A percentile compares a stretch with the other conserved stretches of the same genome.
These are phyloP conservation scores for Temnothorax longispinosus DNA, from an alignment of 1,140 invertebrate species.

Conservation along the genomic window DNA sequence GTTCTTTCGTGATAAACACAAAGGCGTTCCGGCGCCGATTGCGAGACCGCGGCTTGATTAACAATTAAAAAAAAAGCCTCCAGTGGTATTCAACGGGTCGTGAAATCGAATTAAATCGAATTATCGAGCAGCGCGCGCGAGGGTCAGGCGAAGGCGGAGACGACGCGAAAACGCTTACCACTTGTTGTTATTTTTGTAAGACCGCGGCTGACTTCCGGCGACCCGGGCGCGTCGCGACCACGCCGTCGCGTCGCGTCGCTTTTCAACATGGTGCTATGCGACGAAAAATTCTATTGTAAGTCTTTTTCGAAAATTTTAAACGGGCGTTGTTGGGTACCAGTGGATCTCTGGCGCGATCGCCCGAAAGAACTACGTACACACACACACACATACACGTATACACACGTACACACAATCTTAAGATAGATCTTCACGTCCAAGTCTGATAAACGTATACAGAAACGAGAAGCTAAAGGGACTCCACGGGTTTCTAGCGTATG, in stretches of 20 bases:
- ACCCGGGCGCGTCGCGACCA: constrained; percentile 21
- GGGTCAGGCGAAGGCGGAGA: neutral
- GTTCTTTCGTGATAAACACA: constrained; percentile 63
- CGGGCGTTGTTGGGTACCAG: constrained; percentile 50
- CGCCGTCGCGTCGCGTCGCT: constrained; percentile 16
- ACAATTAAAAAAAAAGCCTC: constrained; percentile 13
- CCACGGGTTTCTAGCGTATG: constrained; percentile 41
- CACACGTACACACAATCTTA: constrained; percentile 28
- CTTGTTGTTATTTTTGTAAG: constrained; percentile 54
- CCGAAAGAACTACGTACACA: constrained; percentile 39
- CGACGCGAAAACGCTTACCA: neutral
- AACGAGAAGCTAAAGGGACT: constrained; percentile 33
- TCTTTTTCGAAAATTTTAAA: constrained; percentile 36
- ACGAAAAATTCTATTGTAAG: constrained; percentile 57
- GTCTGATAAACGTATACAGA: constrained; percentile 58
- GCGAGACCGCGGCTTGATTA: constrained; percentile 46
- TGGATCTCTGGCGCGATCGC: constrained; percentile 47
- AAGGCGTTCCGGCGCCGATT: constrained; percentile 28
- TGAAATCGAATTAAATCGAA: neutral
- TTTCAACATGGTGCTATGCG: constrained; percentile 60
- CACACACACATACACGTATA: neutral
- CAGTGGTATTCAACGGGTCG: constrained; percentile 58
- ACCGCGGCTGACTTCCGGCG: constrained; percentile 36
- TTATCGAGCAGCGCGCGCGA: neutral
- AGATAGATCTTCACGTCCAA: constrained; percentile 64